These are phyloP conservation scores for Oscheius onirici DNA, from an alignment of 2,888 invertebrate genomes.

Conservation along the genomic window DNA sequence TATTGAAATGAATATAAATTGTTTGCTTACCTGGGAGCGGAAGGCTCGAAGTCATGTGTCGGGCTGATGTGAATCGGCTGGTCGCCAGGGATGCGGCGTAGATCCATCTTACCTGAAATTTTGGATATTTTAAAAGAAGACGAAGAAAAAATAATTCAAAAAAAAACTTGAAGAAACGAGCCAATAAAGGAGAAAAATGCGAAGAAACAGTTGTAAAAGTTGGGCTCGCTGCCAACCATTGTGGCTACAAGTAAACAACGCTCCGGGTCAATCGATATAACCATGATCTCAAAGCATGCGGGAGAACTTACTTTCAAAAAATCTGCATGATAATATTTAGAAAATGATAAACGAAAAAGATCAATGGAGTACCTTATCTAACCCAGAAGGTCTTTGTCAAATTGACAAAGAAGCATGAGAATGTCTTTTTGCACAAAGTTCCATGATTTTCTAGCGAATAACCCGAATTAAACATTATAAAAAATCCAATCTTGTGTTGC, in stretches of 20 bases:
- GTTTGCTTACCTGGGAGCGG: constrained; percentile 38
- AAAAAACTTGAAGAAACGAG: not conserved
- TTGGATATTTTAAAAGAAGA: not conserved
- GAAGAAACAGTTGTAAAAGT: not conserved
- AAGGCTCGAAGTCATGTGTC: constrained; percentile 35
- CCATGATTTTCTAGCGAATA: too few relatives aligned
- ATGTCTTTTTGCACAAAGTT: too few relatives aligned
- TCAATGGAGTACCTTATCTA: too few relatives aligned
- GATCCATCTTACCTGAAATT: constrained; percentile 5
- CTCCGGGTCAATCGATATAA: not conserved
- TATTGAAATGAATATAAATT: not conserved
- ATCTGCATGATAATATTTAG: too few relatives aligned
- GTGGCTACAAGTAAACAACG: not conserved
- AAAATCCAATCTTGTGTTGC: too few relatives aligned
- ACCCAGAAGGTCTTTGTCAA: too few relatives aligned
- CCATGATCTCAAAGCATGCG: too few relatives aligned
- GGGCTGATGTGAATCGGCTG: constrained; percentile 27
- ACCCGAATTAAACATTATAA: too few relatives aligned
- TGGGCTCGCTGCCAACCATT: not conserved
- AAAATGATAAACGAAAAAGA: too few relatives aligned
- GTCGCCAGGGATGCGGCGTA: not conserved
- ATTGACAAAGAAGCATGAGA: too few relatives aligned
- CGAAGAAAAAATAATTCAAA: not conserved
- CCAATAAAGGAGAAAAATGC: not conserved
- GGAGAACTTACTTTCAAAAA: too few relatives aligned